Conservation (phyloP, 2,888 invertebrate genomes). For the Uloborus plumipes region DNA sequence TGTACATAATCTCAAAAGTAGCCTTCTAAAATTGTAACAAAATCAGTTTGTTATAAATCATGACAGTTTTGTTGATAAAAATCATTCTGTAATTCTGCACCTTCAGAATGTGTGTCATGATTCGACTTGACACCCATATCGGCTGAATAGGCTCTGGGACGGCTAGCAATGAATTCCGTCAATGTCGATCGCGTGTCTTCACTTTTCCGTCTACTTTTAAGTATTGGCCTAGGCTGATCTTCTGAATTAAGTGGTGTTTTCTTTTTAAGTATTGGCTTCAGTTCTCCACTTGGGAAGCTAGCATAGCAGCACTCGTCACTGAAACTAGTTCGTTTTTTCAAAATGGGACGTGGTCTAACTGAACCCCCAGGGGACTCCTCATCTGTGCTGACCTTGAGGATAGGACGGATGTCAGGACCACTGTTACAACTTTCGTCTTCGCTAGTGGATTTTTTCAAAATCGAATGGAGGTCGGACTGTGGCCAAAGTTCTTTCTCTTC, state of each 20-base stretch:
- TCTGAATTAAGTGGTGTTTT: conserved; percentile 81
- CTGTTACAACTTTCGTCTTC: conserved; percentile 73
- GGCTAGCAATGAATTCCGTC: conserved; percentile 49
- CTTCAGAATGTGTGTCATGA: conserved; percentile 27
- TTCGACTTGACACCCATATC: conserved; percentile 50
- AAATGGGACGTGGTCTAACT: conserved; percentile 76
- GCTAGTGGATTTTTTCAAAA: conserved; percentile 79
- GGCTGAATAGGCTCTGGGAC: conserved; percentile 60
- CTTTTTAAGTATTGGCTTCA: conserved; percentile 86
- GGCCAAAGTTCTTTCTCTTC: conserved; percentile 85
- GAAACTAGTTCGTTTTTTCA: conserved; percentile 85
- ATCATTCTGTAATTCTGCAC: conserved; percentile 13
- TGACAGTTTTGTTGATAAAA: conserved; percentile 16
- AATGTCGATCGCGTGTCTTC: conserved; percentile 37
- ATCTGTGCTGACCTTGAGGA: conserved; percentile 61
- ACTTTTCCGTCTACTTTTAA: conserved; percentile 60
- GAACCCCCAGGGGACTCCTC: conserved; percentile 41
- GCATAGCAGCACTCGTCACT: conserved; percentile 74
- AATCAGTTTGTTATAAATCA: conserved; percentile 44
- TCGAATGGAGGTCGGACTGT: conserved; percentile 79
- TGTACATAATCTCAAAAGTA: conserved; percentile 63
- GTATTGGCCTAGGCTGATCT: conserved; percentile 72
- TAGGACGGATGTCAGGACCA: conserved; percentile 73
- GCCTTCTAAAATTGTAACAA: conserved; percentile 38
- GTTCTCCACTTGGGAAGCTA: conserved; percentile 66